Evolutionary conservation across 2,888 invertebrate species (phyloP), one percentile per base, ranked within the genome.

Genomic region (Endotricha flammealis): DNA sequence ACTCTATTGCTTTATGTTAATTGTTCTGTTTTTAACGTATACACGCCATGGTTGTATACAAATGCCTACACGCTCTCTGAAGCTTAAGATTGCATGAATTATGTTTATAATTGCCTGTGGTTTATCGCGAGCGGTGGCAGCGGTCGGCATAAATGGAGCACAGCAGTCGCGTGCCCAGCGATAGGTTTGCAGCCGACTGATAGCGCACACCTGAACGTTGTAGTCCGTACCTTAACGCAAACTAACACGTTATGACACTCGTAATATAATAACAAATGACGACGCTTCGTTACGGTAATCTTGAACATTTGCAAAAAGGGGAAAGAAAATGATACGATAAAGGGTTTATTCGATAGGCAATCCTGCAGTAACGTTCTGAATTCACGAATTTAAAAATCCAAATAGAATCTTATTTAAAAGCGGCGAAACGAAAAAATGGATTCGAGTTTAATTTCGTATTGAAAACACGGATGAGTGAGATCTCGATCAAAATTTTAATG

Each of bases 311-410:
- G 41, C 39, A 45, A 47, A 57, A 65, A 58, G 54, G 61, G 63
- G 56, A 59, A 57, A 61, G 53, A 65, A 70, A 68, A 64, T 59
- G 55, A 64, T 47, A 55, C 65, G 63, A 66, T 73, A 69, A 67
- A 53, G 57, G 57, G 53, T 54, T 59, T 49, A 51, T 54, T 62
- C 54, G 55, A 67, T 64, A 54, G 64, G 46, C 62, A 48, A 64
- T 68, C 64, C 60, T 56, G 42, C 57, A 53, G 53, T 61, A 52
- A 52, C 54, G 23, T 17, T 56, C 36, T 36, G 39, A 46, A 36
- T 49, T 47, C 46, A 52, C 52, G 49, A 57, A 60, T 64, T 57
- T 64, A 52, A 53, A 60, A 57, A 52, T 46, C 46, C 46, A 46
- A 55, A 57, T 53, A 49, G 52, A 56, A 57, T 57, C 54, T 58